Conservation (phyloP, 1,140 invertebrate genomes). For the Copidosoma floridanum region DNA sequence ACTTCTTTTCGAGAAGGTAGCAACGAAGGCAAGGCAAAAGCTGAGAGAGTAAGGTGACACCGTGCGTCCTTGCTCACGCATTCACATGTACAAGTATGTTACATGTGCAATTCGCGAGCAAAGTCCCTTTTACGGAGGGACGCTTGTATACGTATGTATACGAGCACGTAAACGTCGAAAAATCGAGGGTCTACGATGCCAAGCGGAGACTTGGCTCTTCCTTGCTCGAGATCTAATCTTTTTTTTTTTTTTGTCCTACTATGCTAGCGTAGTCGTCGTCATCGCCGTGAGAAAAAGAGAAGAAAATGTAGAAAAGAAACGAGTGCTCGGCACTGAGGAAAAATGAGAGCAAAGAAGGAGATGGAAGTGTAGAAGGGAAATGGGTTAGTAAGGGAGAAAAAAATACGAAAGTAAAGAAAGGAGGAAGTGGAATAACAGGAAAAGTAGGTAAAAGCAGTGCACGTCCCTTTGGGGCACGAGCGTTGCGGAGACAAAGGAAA, state of each 20-base stretch:
- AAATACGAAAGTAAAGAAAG: neutral
- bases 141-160: neutral
- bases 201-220: conserved; percentile 13
- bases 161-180: conserved; percentile 11
- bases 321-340: neutral
- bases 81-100: neutral
- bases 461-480: neutral
- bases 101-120: too few species aligned
- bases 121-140: neutral
- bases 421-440: neutral
- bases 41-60: too few species aligned
- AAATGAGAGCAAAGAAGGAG: neutral
- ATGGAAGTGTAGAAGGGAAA: too few species aligned
- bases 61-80: neutral
- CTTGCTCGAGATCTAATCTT: conserved; percentile 20
- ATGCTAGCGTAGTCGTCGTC: too few species aligned
- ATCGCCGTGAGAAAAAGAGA: neutral
- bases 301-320: conserved; percentile 7
- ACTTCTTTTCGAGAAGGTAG: neutral
- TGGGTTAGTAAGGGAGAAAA: neutral
- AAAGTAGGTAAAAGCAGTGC: neutral
- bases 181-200: neutral
- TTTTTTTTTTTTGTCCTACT: too few species aligned
- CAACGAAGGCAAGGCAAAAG: neutral
- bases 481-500: conserved; percentile 1